phyloP scores from a whole-genome alignment of 2,113 vertebrate genomes.

The Caretta caretta region DNA sequence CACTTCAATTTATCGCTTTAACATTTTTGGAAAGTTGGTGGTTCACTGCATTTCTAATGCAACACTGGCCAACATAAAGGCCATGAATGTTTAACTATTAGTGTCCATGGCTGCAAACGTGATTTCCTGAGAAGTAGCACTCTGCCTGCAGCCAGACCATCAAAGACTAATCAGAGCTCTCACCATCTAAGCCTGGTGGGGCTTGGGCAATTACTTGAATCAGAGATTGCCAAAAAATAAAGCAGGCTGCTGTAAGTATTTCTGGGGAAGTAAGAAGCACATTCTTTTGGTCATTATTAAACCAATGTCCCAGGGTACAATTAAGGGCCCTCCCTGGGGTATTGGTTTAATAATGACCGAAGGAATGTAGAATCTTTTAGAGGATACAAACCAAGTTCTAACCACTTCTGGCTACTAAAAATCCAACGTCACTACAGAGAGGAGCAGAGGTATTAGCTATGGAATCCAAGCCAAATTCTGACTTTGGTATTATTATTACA shows the following conservation, averaged over 20 bases:
- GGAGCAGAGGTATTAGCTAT: not conserved
- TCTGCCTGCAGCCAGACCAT: not conserved
- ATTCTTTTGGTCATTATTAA: not conserved
- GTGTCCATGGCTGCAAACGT: not conserved
- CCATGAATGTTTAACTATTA: not conserved
- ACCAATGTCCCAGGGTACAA: not conserved
- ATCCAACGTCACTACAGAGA: fast-evolving
- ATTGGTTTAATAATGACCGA: too few relatives aligned
- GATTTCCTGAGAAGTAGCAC: not conserved
- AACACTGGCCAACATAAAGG: not conserved
- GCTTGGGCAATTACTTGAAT: not conserved
- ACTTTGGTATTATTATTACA: not conserved
- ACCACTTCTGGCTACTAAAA: not conserved
- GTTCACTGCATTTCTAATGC: not conserved
- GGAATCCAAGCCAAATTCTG: not conserved
- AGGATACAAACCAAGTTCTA: not conserved
- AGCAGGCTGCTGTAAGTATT: not conserved
- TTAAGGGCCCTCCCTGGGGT: not conserved
- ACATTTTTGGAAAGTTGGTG: not conserved
- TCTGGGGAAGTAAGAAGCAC: not conserved
- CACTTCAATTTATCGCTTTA: not conserved
- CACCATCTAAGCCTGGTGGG: not conserved
- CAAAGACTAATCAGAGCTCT: not conserved
- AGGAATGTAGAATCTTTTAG: not conserved
- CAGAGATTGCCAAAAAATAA: not conserved